Conservation (phyloP, 2,888 invertebrate species). For the Liopterus haemorrhoidalis region DNA sequence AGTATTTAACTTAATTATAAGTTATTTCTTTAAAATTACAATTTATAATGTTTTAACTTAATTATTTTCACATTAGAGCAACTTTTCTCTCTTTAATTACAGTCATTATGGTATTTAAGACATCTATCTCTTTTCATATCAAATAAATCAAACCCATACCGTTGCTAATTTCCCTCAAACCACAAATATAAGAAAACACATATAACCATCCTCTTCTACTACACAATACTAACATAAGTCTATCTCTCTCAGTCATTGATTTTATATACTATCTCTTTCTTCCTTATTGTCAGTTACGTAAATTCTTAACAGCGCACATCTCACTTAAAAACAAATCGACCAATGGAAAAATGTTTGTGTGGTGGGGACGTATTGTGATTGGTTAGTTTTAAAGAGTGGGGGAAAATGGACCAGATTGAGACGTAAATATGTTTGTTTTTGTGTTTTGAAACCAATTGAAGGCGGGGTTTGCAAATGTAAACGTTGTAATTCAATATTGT, state of each 20-base stretch:
- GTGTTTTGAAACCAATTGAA: conserved; percentile 30
- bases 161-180: too few species aligned
- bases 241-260: conserved; percentile 22
- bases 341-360: conserved; percentile 41
- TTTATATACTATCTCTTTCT: conserved; percentile 18
- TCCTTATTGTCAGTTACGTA: conserved; percentile 18
- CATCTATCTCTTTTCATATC: too few species aligned
- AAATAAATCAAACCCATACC: too few species aligned
- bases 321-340: conserved; percentile 39
- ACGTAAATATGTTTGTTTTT: conserved; percentile 49
- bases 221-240: conserved; percentile 15
- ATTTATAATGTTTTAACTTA: too few species aligned
- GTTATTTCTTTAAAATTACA: too few species aligned
- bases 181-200: too few species aligned
- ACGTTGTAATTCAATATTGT: conserved; percentile 43
- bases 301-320: conserved; percentile 32
- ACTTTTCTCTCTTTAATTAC: too few species aligned
- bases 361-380: conserved; percentile 29
- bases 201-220: background rate
- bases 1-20: too few species aligned
- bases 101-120: too few species aligned
- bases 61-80: too few species aligned
- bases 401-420: conserved; percentile 41
- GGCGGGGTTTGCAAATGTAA: conserved; percentile 41
- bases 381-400: conserved; percentile 38